phyloP scores from a whole-genome alignment of 1,140 invertebrate genomes.

The Papilio dardanus region DNA sequence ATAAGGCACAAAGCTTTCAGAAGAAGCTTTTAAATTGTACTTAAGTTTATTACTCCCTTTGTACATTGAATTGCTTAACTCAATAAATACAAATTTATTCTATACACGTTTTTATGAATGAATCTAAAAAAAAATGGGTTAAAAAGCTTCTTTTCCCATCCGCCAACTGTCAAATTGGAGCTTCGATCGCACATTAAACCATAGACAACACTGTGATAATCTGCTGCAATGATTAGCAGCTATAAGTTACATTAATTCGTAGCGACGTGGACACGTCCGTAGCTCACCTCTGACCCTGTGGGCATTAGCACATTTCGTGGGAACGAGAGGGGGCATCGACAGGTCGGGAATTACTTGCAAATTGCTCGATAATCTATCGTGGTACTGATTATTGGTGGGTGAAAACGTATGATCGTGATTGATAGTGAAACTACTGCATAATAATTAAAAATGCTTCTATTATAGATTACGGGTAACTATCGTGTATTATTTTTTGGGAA shows the following conservation, averaged over 20 bases:
- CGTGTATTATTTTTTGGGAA: too few relatives aligned
- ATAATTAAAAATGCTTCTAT: too few relatives aligned
- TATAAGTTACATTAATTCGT: constrained; percentile 4
- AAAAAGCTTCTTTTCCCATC: neutral
- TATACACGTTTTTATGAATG: neutral
- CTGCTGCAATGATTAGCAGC: constrained; percentile 6
- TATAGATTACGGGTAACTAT: too few relatives aligned
- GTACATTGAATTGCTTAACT: neutral
- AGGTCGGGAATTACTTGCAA: constrained; percentile 60
- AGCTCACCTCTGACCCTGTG: constrained; percentile 27
- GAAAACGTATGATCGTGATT: neutral
- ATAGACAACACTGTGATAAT: neutral
- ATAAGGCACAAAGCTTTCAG: neutral
- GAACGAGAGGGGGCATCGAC: constrained; percentile 51
- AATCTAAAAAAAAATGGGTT: too few relatives aligned
- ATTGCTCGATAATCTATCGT: constrained; percentile 49
- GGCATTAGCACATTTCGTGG: constrained; percentile 49
- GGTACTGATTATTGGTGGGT: neutral
- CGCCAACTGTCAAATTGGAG: neutral
- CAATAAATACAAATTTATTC: neutral
- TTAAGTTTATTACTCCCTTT: neutral
- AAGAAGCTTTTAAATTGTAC: neutral
- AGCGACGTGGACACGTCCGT: constrained; percentile 5
- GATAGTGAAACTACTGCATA: too few relatives aligned
- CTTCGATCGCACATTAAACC: neutral